Evolutionary conservation across 2,797 vertebrate genomes (phyloP).

Genomic region (Cetoscarus ocellatus): DNA sequence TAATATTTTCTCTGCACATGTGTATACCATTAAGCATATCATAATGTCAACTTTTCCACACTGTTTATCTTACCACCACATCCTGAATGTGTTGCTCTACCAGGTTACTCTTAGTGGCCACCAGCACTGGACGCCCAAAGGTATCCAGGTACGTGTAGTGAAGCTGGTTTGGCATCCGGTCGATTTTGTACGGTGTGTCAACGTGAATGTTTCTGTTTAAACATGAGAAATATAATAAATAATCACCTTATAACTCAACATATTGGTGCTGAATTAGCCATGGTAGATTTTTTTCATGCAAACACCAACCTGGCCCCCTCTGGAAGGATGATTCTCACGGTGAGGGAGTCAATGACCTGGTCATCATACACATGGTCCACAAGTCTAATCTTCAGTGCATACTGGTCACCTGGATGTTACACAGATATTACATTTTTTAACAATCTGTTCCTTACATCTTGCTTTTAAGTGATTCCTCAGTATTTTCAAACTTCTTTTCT

Average conservation of each 20-base stretch:
- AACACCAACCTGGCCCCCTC: constrained; percentile 95
- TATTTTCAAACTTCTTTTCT: background rate
- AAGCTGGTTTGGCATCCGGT: constrained; percentile 91
- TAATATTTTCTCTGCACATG: background rate
- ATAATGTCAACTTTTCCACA: background rate
- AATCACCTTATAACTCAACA: background rate
- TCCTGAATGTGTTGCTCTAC: constrained; percentile 99
- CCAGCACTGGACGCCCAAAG: constrained; percentile 95
- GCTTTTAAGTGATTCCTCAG: background rate
- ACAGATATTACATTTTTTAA: constrained; percentile 10
- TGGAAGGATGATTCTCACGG: constrained; percentile 95
- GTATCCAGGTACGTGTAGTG: constrained; percentile 98
- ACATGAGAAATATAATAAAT: constrained; percentile 5
- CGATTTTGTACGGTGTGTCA: constrained; percentile 94
- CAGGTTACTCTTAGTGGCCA: constrained; percentile 94
- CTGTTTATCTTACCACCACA: constrained; percentile 88
- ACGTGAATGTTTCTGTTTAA: constrained; percentile 92
- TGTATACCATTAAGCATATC: background rate
- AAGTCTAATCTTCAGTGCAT: constrained; percentile 97
- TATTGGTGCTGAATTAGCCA: background rate
- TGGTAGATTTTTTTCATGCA: background rate
- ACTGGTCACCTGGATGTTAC: constrained; percentile 91
- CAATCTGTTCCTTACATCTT: background rate
- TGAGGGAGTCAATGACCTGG: constrained; percentile 95
- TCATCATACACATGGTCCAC: constrained; percentile 98